Conservation (phyloP, 1,140 invertebrate genomes). For the Drosophila triauraria region DNA sequence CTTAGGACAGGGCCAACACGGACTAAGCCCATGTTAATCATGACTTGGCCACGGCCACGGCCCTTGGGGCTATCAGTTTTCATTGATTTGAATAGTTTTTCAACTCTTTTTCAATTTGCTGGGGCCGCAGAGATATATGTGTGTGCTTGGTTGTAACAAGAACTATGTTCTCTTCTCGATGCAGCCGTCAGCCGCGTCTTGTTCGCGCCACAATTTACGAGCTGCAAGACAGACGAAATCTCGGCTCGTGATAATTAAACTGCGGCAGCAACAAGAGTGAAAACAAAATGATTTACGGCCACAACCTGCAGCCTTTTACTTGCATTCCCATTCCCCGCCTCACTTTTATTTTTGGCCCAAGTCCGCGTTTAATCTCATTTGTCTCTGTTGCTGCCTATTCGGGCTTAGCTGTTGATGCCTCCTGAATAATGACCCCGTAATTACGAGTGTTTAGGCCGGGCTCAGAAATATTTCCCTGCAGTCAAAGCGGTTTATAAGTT, state of each 20-base stretch:
- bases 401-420: constrained; percentile 10
- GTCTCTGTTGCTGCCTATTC: constrained; percentile 20
- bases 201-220: constrained; percentile 72
- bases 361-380: constrained; percentile 43
- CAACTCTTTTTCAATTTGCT: constrained; percentile 70
- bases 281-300: constrained; percentile 75
- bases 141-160: not conserved
- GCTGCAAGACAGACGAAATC: constrained; percentile 65
- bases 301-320: constrained; percentile 32
- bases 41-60: constrained; percentile 51
- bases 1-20: constrained; percentile 19
- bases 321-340: constrained; percentile 15
- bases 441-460: constrained; percentile 34
- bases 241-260: constrained; percentile 77
- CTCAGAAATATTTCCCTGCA: constrained; percentile 7
- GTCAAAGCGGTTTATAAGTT: constrained; percentile 18
- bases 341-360: constrained; percentile 46
- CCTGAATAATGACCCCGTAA: constrained; percentile 43
- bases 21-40: constrained; percentile 68
- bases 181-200: constrained; percentile 59
- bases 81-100: constrained; percentile 79
- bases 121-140: constrained; percentile 43
- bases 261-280: constrained; percentile 62
- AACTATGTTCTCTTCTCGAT: constrained; percentile 2
- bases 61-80: constrained; percentile 73